phyloP scores from a whole-genome alignment of 2,888 invertebrate genomes.

The Hydrotaea cyrtoneurina region DNA sequence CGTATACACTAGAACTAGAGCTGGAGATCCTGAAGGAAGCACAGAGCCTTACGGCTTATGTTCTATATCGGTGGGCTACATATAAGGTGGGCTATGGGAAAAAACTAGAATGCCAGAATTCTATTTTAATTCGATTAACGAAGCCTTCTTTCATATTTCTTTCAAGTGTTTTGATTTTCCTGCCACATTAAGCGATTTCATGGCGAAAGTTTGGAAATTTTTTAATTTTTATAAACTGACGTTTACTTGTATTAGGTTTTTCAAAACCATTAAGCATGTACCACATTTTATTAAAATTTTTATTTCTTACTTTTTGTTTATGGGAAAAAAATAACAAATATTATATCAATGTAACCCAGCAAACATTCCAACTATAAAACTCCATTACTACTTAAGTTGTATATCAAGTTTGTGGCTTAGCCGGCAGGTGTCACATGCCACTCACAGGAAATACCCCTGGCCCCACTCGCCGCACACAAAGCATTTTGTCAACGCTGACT shows the following conservation, averaged over 20 bases:
- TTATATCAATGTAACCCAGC: neutral
- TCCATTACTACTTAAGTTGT: neutral
- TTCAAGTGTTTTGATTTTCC: neutral
- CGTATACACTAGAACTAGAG: no score
- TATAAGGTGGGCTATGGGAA: no score
- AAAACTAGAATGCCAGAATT: no score
- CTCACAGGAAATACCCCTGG: neutral
- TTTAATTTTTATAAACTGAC: neutral
- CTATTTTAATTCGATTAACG: no score
- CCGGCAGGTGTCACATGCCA: slow-evolving; percentile 11
- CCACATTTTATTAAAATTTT: neutral
- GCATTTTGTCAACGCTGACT: neutral
- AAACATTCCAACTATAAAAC: neutral
- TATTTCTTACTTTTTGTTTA: neutral
- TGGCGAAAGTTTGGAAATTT: neutral
- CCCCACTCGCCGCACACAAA: neutral
- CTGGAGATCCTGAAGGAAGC: no score
- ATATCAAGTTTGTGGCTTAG: neutral
- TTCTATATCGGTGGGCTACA: no score
- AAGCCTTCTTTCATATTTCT: no score
- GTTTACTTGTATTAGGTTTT: neutral
- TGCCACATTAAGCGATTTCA: no score
- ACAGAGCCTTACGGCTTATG: no score
- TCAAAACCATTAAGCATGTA: slow-evolving; percentile 18
- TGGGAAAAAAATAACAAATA: neutral